phyloP scores from a whole-genome alignment of 2,113 vertebrate genomes.

The Equus przewalskii region DNA sequence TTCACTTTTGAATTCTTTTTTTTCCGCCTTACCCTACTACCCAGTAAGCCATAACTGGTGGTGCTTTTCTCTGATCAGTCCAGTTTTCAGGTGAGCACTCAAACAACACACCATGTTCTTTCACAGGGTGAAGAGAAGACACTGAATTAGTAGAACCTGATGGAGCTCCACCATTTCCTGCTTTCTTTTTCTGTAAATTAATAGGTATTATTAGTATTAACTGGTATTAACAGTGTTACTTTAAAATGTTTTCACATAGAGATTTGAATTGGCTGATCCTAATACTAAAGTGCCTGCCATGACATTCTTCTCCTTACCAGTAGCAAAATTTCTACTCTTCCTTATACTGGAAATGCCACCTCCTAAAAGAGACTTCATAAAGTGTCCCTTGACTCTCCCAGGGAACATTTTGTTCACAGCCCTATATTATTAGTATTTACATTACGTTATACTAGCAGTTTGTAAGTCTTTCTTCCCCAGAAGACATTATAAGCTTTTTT shows the following conservation, averaged over 20 bases:
- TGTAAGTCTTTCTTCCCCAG: neutral
- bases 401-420: neutral
- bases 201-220: neutral
- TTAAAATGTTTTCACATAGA: slow-evolving; percentile 32
- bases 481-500: neutral
- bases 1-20: neutral
- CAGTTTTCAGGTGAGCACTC: slow-evolving; percentile 96
- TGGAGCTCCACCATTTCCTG: slow-evolving; percentile 29
- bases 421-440: neutral
- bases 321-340: neutral
- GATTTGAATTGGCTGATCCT: neutral
- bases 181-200: slow-evolving; percentile 85
- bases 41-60: slow-evolving; percentile 97
- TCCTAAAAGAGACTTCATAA: neutral
- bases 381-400: neutral
- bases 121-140: slow-evolving; percentile 89
- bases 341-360: neutral
- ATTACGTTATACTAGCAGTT: neutral
- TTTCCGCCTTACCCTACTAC: slow-evolving; percentile 94
- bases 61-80: slow-evolving; percentile 94
- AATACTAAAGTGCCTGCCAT: neutral
- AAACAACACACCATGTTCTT: slow-evolving; percentile 96
- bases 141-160: slow-evolving; percentile 59
- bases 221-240: neutral
- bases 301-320: neutral